Evolutionary conservation across 2,888 invertebrate genomes (phyloP), one percentile per base, ranked within the genome.

Genomic region (Elaeidobius kamerunicus): DNA sequence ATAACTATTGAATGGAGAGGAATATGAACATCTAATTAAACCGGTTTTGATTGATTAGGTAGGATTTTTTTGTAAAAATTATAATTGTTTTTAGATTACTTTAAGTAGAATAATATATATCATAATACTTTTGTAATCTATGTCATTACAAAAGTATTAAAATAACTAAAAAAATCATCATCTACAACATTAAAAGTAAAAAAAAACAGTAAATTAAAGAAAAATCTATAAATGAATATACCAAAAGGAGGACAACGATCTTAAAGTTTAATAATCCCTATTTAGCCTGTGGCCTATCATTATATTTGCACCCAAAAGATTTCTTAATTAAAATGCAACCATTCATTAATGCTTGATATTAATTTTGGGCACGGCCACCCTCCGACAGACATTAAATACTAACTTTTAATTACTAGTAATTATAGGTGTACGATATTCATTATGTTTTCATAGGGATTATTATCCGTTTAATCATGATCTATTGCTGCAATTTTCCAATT

Each of bases 311-410:
- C 45, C 45, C 41, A 52, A 27, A 41, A 30, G 52, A 45, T 52
- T 52, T 52, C 52, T 52, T 52, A 52, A 52, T 52, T 52, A 52
- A 51, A 44, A 45, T 23, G 39, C 52, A 46, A 40, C 39, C 44
- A 15, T 52, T 52, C 45, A 45, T 52, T 52, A 45, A 15, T 20
- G 32, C 14, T 40, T 30, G 45, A 45, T 45, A 44, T 28, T 39
- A 45, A 51, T 44, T 51, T 52, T 45, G 41, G 52, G 52, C 45
- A 44, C 38, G 45, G 40, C 41, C 52, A 34, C 52, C 52, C 52
- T 36, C 18, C 30, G 34, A 23, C 15, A 36, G 27, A 9, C 45
- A 52, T 40, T 39, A 45, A 44, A 43, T 51, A 32, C 44, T 44
- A 20, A 51, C 32, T 36, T 52, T 52, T 52, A 35, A 35, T 35